A percentile compares a stretch with the other conserved stretches of the same genome.
phyloP scores from a whole-genome alignment of 2,888 invertebrate species.

The Apotomis turbidana region DNA sequence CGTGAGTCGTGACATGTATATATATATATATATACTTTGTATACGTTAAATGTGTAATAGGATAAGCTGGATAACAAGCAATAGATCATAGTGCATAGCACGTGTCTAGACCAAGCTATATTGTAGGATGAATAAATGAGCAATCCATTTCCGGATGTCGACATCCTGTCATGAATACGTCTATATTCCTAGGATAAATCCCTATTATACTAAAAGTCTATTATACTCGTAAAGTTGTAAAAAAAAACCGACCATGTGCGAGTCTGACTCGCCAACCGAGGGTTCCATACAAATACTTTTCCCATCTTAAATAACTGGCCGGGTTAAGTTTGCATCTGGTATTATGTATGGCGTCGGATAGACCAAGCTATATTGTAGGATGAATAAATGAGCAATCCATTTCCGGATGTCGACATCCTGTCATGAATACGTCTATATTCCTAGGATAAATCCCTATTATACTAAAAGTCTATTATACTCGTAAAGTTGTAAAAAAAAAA shows the following conservation, averaged over 20 bases:
- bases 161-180: constrained; percentile 14
- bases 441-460: too few relatives aligned
- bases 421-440: neutral
- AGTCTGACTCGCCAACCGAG: too few relatives aligned
- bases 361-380: neutral
- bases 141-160: constrained; percentile 19
- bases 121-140: constrained; percentile 10
- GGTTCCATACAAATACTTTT: too few relatives aligned
- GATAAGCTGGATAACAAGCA: too few relatives aligned
- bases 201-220: too few relatives aligned
- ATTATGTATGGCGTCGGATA: too few relatives aligned
- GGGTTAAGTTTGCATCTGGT: too few relatives aligned
- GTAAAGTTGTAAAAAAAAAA: neutral
- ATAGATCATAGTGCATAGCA: neutral
- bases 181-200: neutral
- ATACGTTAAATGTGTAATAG: too few relatives aligned
- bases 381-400: constrained; percentile 17
- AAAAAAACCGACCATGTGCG: too few relatives aligned
- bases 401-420: constrained; percentile 24
- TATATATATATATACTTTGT: too few relatives aligned
- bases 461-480: neutral
- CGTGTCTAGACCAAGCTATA: neutral
- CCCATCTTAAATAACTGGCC: too few relatives aligned
- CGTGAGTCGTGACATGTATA: too few relatives aligned
- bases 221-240: neutral